Evolutionary conservation across 2,797 vertebrate genomes (phyloP), one percentile per base, ranked within the genome.

Genomic region (Garrulus glandarius): DNA sequence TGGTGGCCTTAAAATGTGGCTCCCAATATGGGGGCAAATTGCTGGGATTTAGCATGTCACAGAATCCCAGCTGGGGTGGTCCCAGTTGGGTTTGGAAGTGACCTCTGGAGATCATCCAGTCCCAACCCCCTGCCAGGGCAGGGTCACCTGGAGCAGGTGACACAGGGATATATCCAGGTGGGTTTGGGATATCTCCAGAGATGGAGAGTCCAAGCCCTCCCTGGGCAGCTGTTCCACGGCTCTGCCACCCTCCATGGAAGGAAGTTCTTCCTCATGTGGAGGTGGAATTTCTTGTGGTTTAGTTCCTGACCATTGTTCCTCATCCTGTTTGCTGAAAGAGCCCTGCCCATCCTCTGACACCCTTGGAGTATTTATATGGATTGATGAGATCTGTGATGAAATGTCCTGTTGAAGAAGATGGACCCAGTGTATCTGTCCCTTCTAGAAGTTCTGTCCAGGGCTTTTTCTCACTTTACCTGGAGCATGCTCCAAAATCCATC

Each of bases 301-400:
- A 21, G 16, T 69, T 56, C 44, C n/a, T 57, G 71, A 12, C 50
- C 14, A 4, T 22, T 44, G 9, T n/a, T 77, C n/a, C 57, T 70
- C 0, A 0, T 55, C 27, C 43, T 61, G 26, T 47, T 1, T 0
- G 39, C 61, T 13, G 44, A 29, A 10, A 30, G 43, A 41, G 49
- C 26, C 36, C 27, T 64, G 43, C 43, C 43, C 8, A 5, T 22
- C 64, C 53, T 52, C 36, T 52, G 37, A 7, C n/a, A 50, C 24
- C 44, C 57, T 5, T 50, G n/a, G 50, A 50, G 23, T 23, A 14
- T 18, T 47, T 27, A 2, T 4, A 27, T 21, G 60, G 34, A 26
- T 15, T 43, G 29, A 34, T 26, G 21, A 44, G 29, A 61, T 12
- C 68, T 30, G 10, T 26, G 36, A n/a, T 29, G 70, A 39, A 75